Evolutionary conservation across 2,888 invertebrate genomes (phyloP).

Genomic region (Apocheima hispidaria): DNA sequence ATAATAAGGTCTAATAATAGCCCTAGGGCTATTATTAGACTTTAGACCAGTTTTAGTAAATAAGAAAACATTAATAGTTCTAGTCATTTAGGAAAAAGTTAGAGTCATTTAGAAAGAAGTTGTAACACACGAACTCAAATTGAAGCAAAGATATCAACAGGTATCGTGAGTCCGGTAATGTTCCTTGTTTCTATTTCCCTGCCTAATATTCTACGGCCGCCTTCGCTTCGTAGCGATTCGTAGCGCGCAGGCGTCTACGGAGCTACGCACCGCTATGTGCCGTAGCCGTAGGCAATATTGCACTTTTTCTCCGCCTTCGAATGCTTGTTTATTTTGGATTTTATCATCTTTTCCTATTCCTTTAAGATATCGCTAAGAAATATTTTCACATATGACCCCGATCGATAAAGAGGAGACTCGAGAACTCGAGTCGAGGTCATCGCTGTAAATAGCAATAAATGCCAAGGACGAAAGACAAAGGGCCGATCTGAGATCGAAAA

Average conservation of each 20-base stretch:
- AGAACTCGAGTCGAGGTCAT: constrained; percentile 21
- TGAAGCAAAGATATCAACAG: constrained; percentile 54
- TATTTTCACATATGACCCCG: not conserved
- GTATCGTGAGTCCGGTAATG: constrained; percentile 54
- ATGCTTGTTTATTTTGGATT: constrained; percentile 48
- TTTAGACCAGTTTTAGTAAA: too few relatives aligned
- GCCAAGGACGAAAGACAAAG: constrained; percentile 48
- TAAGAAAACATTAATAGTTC: too few relatives aligned
- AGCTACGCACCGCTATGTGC: constrained; percentile 64
- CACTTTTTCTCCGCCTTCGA: constrained; percentile 47
- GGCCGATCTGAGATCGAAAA: constrained; percentile 24
- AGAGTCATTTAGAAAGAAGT: too few relatives aligned
- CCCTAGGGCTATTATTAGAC: too few relatives aligned
- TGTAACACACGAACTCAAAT: not conserved
- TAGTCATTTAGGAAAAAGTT: too few relatives aligned
- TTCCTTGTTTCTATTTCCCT: constrained; percentile 39
- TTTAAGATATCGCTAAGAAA: not conserved
- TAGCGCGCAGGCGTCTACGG: constrained; percentile 82
- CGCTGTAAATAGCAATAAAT: constrained; percentile 39
- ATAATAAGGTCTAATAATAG: too few relatives aligned
- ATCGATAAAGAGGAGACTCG: constrained; percentile 6
- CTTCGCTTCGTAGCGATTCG: constrained; percentile 59
- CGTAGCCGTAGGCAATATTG: constrained; percentile 48
- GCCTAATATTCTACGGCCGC: constrained; percentile 50
- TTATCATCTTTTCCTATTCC: constrained; percentile 11